Evolutionary conservation across 53 echinoderm and acorn worm genomes (phyloP).

Genomic region (Echinometra lucunter): DNA sequence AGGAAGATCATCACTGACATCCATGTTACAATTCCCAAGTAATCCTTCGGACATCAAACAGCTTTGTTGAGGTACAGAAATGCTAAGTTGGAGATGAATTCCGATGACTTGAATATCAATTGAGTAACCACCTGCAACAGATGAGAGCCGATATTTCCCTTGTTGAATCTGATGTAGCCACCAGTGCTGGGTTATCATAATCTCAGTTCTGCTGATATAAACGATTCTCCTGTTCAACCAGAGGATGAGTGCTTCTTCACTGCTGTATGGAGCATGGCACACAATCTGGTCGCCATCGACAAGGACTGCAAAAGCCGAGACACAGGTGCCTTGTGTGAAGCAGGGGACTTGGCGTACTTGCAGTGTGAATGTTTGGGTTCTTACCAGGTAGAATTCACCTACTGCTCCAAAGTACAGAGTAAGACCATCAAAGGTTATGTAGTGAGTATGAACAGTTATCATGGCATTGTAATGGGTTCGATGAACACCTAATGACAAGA

Average conservation of each 20-base stretch:
- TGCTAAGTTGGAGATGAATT: conserved; percentile 75
- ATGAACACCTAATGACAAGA: neutral
- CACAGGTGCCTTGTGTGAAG: conserved; percentile 74
- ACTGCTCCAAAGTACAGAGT: conserved; percentile 79
- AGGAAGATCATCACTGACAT: conserved; percentile 72
- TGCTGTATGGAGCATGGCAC: conserved; percentile 82
- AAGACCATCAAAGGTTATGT: conserved; percentile 83
- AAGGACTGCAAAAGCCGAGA: conserved; percentile 77
- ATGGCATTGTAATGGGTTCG: conserved; percentile 65
- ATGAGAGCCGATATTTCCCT: conserved; percentile 56
- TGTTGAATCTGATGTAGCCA: conserved; percentile 64
- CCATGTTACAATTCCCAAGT: conserved; percentile 82
- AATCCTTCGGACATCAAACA: conserved; percentile 75
- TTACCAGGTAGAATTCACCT: conserved; percentile 86
- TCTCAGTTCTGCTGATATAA: conserved; percentile 16
- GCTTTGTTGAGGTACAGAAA: conserved; percentile 66
- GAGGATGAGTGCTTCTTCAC: conserved; percentile 68
- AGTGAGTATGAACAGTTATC: conserved; percentile 78
- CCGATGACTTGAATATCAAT: conserved; percentile 75
- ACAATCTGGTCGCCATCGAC: conserved; percentile 57
- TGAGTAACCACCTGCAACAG: conserved; percentile 37
- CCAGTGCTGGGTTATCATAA: conserved; percentile 75
- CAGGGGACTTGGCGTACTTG: conserved; percentile 93
- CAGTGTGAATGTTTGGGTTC: conserved; percentile 57
- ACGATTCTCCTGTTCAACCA: conserved; percentile 77